Conservation (phyloP, 2,113 vertebrate genomes). For the Leptosomus discolor region DNA sequence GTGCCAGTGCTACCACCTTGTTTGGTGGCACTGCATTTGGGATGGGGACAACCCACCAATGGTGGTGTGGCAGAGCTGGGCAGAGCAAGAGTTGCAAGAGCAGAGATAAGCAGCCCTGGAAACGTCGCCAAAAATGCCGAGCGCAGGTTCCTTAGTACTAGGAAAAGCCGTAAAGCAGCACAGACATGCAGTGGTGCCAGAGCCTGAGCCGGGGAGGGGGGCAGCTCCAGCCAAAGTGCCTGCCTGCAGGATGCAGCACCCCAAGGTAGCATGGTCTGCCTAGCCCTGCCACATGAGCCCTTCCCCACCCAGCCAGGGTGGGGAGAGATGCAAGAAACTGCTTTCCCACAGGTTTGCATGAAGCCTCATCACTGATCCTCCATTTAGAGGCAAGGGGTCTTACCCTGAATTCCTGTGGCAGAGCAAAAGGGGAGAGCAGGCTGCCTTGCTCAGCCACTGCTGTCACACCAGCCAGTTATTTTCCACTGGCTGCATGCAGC, state of each 20-base stretch:
- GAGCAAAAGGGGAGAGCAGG: neutral
- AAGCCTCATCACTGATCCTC: neutral
- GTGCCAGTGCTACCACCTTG: fast-evolving
- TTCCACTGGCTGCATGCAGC: neutral
- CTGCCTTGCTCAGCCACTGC: neutral
- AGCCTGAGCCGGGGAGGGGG: neutral
- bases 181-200: neutral
- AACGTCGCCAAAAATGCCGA: neutral
- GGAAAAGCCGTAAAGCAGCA: neutral
- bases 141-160: neutral
- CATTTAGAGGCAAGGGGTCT: neutral
- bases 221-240: fast-evolving
- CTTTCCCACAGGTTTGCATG: neutral
- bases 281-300: neutral
- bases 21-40: neutral
- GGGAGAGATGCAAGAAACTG: neutral
- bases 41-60: neutral
- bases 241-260: neutral
- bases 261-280: neutral
- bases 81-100: neutral
- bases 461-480: neutral
- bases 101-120: neutral
- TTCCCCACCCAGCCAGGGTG: neutral
- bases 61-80: neutral
- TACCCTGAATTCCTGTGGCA: neutral